Evolutionary conservation across 1,140 invertebrate species (phyloP), one percentile per base, ranked within the genome.

Genomic region (Drosophila rhopaloa): DNA sequence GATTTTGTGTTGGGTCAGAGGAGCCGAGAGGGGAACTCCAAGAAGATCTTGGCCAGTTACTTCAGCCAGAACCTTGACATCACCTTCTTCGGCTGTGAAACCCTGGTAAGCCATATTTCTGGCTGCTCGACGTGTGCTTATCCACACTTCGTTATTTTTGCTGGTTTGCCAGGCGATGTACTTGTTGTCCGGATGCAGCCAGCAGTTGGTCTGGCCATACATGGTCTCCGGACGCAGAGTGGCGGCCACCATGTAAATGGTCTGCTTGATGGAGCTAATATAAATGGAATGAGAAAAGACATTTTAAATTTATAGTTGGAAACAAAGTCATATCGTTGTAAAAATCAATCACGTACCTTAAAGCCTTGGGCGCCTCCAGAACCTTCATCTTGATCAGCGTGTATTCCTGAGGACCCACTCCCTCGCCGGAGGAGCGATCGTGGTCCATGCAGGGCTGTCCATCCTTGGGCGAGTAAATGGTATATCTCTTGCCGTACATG

Each of bases 371-470:
- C 79, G 95, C 94, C 8, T 97, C 91, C 13, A 96, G 76, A 0
- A 99, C 88, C 93, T 96, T 96, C 95, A 99, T 96, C 93, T 99
- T 99, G 54, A 99, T 96, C 1, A 99, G 93, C 5, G 98, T 99
- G 90, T 99, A 99, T 92, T 99, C 99, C 93, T 99, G 98, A 8
- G 98, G 98, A 0, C 97, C 98, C 47, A 99, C 98, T 59, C 98
- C 98, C 94, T 99, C 99, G 10, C 99, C 99, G 51, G 95, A 94
- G 29, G 96, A 95, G 79, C 99, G 94, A 93, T 99, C 99, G 92
- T 99, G 99, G 93, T 99, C 99, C 99, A 99, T 99, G 92, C 99
- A 99, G 3, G 99, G 99, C 92, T 99, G 99, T 37, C 96, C 96
- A 93, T 99, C 99, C 84, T 97, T 95, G 2, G 98, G 98, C 1